Conservation (phyloP, 2,113 vertebrate species). For the Ptyas mucosa region DNA sequence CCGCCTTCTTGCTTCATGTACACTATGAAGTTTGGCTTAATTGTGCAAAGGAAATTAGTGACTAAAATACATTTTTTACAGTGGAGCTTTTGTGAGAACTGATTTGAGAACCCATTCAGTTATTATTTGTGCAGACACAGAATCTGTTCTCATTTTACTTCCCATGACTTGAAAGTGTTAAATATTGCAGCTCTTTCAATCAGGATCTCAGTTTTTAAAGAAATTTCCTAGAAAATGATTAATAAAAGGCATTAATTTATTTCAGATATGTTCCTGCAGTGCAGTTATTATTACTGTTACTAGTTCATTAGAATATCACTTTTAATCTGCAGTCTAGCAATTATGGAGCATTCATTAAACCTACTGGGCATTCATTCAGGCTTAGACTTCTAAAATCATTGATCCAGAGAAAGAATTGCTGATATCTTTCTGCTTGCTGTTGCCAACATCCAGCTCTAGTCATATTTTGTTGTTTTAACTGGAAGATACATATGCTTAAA, state of each 20-base stretch:
- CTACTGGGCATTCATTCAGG: background rate
- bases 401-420: background rate
- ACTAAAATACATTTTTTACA: background rate
- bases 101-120: background rate
- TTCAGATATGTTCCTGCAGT: background rate
- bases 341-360: slow-evolving; percentile 19
- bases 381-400: background rate
- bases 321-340: background rate
- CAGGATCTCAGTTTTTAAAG: background rate
- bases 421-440: background rate
- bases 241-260: background rate
- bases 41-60: background rate
- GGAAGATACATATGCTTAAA: background rate
- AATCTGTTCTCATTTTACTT: background rate
- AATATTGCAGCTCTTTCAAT: slow-evolving; percentile 35
- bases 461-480: background rate
- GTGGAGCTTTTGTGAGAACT: background rate
- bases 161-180: slow-evolving; percentile 27
- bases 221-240: background rate
- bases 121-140: background rate
- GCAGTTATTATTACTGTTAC: background rate
- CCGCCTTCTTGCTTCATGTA: background rate
- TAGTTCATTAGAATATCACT: background rate
- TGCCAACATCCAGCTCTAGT: background rate
- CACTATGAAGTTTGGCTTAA: background rate